Evolutionary conservation across 2,113 vertebrate genomes (phyloP), one percentile per base, ranked within the genome.

Genomic region (Corvus hawaiiensis): DNA sequence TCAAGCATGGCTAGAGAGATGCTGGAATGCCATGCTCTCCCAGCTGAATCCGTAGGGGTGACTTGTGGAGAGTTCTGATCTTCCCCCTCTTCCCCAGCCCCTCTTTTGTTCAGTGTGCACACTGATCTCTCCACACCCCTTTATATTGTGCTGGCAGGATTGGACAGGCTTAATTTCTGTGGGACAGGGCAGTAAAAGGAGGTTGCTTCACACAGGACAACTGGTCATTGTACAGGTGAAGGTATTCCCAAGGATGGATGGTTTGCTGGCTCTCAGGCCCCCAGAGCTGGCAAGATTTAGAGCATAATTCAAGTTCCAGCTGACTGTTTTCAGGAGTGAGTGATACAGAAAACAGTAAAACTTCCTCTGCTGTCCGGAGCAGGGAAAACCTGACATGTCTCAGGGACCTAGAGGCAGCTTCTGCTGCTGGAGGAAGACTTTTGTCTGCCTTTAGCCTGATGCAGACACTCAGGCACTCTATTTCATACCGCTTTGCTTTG

Each of bases 401-500:
- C 18, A 20, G 66, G 33, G 48, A 44, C 22, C 16, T 55, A 41
- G 48, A 84, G 58, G 14, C 20, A 68, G 35, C 22, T 68, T 68
- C 74, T 89, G 43, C 55, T 67, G 27, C 44, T 32, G 27, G 17
- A 19, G 54, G 24, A 72, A 9, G 43, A 30, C 3, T 67, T 86
- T 24, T 15, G 11, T 82, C 52, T 89, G 39, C 41, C 22, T 76
- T 84, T 32, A 73, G 28, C 54, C 79, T 83, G 24, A 13, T 30
- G 23, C 33, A 27, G 51, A 26, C 28, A 17, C 66, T 66, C 1
- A 1, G 28, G 24, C 27, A 62, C 17, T 5, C 17, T 0, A 1
- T 24, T 58, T 85, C 28, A 35, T 9, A 10, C 4, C 12, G 48
- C 28, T 66, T 68, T 73, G 24, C 20, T 73, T 35, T 68, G 24